A percentile compares a stretch with the other conserved stretches of the same genome.
phyloP scores from a whole-genome alignment of 2,797 vertebrate species.

The Tinamus major region DNA sequence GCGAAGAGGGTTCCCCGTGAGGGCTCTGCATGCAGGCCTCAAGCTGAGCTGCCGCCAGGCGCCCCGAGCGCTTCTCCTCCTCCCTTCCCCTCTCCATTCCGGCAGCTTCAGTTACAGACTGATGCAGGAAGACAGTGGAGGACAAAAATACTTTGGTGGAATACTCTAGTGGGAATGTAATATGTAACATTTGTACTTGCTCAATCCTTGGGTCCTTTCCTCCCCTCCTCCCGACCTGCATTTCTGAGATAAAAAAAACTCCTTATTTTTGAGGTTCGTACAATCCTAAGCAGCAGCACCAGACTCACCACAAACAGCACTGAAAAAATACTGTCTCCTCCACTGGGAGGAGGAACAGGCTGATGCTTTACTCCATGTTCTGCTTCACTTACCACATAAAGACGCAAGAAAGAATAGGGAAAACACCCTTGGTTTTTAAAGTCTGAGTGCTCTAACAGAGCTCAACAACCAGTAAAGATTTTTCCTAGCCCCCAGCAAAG shows the following conservation, averaged over 20 bases:
- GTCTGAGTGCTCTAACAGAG: not conserved
- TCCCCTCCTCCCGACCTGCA: not conserved
- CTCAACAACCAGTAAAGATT: not conserved
- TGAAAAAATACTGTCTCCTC: not conserved
- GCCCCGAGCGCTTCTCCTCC: too few relatives aligned
- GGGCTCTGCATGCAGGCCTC: slow-evolving; percentile 18
- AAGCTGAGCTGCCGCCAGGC: not conserved
- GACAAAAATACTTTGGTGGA: slow-evolving; percentile 41
- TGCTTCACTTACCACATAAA: not conserved
- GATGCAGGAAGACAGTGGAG: slow-evolving; percentile 41
- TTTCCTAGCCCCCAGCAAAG: slow-evolving; percentile 50
- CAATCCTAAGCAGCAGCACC: not conserved
- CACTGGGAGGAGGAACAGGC: accelerated
- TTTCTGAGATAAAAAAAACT: not conserved
- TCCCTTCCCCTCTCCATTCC: slow-evolving; percentile 39
- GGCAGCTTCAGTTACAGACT: slow-evolving; percentile 34
- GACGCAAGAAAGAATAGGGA: not conserved
- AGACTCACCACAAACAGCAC: not conserved
- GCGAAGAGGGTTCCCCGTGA: slow-evolving; percentile 35
- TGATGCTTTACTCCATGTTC: not conserved
- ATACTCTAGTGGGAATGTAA: slow-evolving; percentile 59
- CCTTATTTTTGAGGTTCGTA: not conserved
- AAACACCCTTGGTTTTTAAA: slow-evolving; percentile 1
- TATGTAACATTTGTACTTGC: not conserved
- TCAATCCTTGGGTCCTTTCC: not conserved